Percentiles rank a stretch among this genome's conserved stretches.
These are phyloP conservation scores for Epinephelus fuscoguttatus DNA, from an alignment of 2,113 vertebrate genomes.

Conservation along the genomic window DNA sequence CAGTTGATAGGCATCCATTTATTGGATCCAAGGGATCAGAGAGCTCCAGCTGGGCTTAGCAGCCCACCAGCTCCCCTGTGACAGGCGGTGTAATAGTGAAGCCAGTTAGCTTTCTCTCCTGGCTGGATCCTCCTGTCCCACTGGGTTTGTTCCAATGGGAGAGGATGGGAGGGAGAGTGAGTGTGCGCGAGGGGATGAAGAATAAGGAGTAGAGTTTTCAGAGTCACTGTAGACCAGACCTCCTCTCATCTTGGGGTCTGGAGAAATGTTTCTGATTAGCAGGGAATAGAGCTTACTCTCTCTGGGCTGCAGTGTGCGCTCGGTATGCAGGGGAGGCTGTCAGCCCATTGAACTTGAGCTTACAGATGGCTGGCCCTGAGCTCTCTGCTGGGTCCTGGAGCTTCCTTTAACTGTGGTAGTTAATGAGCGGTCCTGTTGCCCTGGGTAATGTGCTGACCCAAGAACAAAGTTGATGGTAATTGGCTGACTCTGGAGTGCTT, in stretches of 20 bases:
- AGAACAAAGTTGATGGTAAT: conserved; percentile 65
- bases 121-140: conserved; percentile 44
- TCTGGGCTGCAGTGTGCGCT: conserved; percentile 35
- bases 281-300: conserved; percentile 15
- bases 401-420: conserved; percentile 49
- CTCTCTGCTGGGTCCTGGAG: conserved; percentile 48
- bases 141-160: conserved; percentile 46
- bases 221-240: conserved; percentile 47
- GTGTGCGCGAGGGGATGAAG: conserved; percentile 31
- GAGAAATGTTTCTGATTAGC: conserved; percentile 55
- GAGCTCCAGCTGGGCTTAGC: conserved; percentile 61
- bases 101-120: conserved; percentile 60
- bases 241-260: conserved; percentile 44
- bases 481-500: conserved; percentile 46
- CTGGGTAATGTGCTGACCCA: conserved; percentile 49
- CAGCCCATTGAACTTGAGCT: conserved; percentile 40
- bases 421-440: conserved; percentile 57
- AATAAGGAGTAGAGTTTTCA: conserved; percentile 46
- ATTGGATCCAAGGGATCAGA: conserved; percentile 49
- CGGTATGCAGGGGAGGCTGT: conserved; percentile 39
- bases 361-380: conserved; percentile 57
- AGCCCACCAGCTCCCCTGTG: conserved; percentile 57
- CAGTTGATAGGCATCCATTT: conserved; percentile 11
- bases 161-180: conserved; percentile 5
- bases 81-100: conserved; percentile 42